phyloP scores from a whole-genome alignment of 2,113 vertebrate genomes.

The Datnioides undecimradiatus region DNA sequence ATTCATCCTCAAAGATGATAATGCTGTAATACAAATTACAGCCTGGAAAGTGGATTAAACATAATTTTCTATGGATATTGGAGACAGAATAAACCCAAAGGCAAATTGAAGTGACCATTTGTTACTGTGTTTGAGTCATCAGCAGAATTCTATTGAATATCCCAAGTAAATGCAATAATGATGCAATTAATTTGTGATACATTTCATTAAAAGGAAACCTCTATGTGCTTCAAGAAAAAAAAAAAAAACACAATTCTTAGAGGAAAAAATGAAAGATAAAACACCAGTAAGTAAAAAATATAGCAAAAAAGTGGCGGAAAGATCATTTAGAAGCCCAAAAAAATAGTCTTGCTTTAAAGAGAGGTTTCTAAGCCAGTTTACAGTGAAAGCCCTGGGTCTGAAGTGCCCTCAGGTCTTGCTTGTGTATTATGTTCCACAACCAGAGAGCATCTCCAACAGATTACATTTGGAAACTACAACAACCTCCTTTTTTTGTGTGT shows the following conservation, averaged over 20 bases:
- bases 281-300: neutral
- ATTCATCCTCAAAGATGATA: slow-evolving; percentile 22
- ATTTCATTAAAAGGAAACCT: slow-evolving; percentile 44
- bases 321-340: slow-evolving; percentile 18
- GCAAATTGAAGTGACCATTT: slow-evolving; percentile 43
- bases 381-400: neutral
- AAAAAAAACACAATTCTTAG: slow-evolving; percentile 2
- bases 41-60: slow-evolving; percentile 53
- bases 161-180: slow-evolving; percentile 24
- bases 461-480: slow-evolving; percentile 5
- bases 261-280: slow-evolving; percentile 11
- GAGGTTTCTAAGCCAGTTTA: neutral
- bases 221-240: slow-evolving; percentile 16
- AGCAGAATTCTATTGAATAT: slow-evolving; percentile 18
- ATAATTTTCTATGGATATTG: slow-evolving; percentile 30
- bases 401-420: slow-evolving; percentile 12
- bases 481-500: neutral
- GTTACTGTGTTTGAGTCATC: slow-evolving; percentile 28
- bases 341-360: neutral
- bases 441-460: slow-evolving; percentile 4
- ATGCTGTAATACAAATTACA: slow-evolving; percentile 42
- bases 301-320: neutral
- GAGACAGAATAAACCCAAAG: slow-evolving; percentile 26
- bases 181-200: slow-evolving; percentile 31
- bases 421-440: neutral